These are phyloP conservation scores for Melanotaenia parkinsoni DNA, from an alignment of 2,797 vertebrate species.

Conservation along the genomic window DNA sequence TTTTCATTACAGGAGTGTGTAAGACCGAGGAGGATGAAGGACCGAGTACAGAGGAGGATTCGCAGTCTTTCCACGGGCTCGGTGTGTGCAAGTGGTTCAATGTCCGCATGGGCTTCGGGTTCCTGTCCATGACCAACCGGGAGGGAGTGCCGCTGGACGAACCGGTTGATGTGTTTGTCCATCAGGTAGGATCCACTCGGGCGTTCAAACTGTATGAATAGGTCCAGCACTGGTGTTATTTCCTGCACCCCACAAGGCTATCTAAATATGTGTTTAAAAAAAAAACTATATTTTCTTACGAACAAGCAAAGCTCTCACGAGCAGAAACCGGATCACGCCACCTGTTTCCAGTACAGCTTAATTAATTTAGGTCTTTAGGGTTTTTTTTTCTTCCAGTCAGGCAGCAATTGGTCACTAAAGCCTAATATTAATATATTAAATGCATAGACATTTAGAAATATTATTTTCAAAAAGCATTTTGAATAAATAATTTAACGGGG, in stretches of 20 bases:
- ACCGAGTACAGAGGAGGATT: constrained; percentile 85
- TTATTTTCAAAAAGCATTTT: too few species aligned
- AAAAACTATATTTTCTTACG: background rate
- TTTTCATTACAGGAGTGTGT: constrained; percentile 84
- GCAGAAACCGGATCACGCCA: background rate
- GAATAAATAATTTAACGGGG: background rate
- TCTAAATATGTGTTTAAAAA: background rate
- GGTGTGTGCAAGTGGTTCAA: constrained; percentile 99
- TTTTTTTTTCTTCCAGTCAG: background rate
- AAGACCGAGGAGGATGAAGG: constrained; percentile 89
- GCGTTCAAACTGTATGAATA: background rate
- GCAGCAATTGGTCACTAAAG: background rate
- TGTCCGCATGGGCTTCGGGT: constrained; percentile 98
- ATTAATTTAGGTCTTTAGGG: background rate
- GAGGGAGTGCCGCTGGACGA: constrained; percentile 90
- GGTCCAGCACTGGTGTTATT: background rate
- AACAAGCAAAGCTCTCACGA: background rate
- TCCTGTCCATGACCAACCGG: constrained; percentile 94
- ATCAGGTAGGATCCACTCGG: constrained; percentile 87
- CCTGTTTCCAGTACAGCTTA: constrained; percentile 26
- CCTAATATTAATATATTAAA: background rate
- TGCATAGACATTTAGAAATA: background rate
- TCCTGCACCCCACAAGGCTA: constrained; percentile 1
- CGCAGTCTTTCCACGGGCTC: constrained; percentile 84
- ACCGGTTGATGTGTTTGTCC: constrained; percentile 97